Evolutionary conservation across 2,888 invertebrate species (phyloP).

Genomic region (Phalangium opilio): DNA sequence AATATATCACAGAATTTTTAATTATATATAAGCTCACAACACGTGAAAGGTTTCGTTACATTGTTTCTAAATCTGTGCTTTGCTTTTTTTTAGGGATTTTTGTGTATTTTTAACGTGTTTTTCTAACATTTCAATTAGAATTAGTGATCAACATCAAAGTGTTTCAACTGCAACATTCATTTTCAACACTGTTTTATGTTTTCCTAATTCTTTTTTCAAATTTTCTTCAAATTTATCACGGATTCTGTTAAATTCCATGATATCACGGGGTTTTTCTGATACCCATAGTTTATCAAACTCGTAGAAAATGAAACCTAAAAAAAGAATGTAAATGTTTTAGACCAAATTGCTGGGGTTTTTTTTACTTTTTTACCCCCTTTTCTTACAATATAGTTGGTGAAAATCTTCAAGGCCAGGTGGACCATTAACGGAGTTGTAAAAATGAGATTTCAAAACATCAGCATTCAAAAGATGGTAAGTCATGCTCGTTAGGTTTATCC

Average conservation of each 20-base stretch:
- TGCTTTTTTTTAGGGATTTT: background rate
- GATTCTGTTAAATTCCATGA: constrained; percentile 88
- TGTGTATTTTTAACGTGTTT: background rate
- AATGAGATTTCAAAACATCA: constrained; percentile 72
- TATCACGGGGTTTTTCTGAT: constrained; percentile 70
- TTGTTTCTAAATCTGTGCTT: background rate
- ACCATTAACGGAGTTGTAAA: constrained; percentile 50
- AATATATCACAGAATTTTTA: no score
- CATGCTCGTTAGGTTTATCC: constrained; percentile 88
- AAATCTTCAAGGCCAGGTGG: constrained; percentile 43
- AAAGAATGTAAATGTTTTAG: constrained; percentile 1
- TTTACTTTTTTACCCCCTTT: background rate
- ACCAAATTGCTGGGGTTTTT: no score
- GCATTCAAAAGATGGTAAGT: constrained; percentile 62
- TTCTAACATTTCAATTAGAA: no score
- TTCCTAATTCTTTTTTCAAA: constrained; percentile 48
- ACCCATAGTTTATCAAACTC: constrained; percentile 94
- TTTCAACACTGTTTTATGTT: constrained; percentile 55
- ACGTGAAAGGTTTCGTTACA: background rate
- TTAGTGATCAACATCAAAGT: constrained; percentile 16
- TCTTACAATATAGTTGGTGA: constrained; percentile 71
- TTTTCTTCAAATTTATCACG: constrained; percentile 67
- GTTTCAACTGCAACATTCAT: constrained; percentile 63
- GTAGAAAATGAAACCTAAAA: constrained; percentile 58
- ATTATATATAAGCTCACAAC: no score